Percentiles rank a stretch among this genome's conserved stretches.
Conservation (phyloP, 2,113 vertebrate species). For the Pedetes capensis region DNA sequence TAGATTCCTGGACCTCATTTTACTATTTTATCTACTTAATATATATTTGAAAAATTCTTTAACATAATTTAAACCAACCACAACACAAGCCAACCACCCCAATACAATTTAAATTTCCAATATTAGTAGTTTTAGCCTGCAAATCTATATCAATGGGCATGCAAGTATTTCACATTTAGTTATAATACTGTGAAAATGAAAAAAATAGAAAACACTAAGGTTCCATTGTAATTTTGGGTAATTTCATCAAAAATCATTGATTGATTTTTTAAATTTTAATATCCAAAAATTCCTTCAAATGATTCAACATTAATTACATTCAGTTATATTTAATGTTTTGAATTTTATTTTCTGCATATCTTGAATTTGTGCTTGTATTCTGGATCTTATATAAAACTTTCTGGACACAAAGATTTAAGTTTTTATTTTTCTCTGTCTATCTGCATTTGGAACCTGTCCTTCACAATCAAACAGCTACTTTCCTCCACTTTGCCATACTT, state of each 20-base stretch:
- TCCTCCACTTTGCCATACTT: not conserved
- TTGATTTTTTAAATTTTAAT: not conserved
- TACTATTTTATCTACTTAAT: not conserved
- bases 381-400: not conserved
- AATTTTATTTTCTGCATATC: not conserved
- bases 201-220: not conserved
- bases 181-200: not conserved
- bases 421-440: not conserved
- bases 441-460: not conserved
- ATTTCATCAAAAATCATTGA: not conserved
- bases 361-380: not conserved
- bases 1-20: not conserved
- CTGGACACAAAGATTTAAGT: not conserved
- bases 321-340: not conserved
- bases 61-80: not conserved
- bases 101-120: not conserved
- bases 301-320: not conserved
- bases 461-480: not conserved
- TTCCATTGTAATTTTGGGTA: not conserved
- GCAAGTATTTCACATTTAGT: not conserved
- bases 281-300: not conserved
- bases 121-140: not conserved
- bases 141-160: not conserved
- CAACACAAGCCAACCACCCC: not conserved
- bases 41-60: not conserved